These are phyloP conservation scores for Picus viridis DNA, from an alignment of 2,797 vertebrate species.

Conservation along the genomic window DNA sequence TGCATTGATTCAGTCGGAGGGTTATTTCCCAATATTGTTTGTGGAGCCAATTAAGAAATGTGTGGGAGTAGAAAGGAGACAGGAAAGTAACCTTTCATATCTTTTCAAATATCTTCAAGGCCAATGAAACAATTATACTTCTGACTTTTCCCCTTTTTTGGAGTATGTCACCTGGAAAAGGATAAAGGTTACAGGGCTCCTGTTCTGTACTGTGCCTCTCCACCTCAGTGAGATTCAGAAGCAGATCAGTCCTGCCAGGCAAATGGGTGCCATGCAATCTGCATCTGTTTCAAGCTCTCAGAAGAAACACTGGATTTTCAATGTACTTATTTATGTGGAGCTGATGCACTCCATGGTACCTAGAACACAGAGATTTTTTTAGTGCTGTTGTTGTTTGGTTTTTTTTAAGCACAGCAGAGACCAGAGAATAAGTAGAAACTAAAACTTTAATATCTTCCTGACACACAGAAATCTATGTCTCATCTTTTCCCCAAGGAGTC, in stretches of 20 bases:
- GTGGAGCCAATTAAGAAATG: background rate
- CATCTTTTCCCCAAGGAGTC: background rate
- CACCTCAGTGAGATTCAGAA: background rate
- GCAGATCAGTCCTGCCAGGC: background rate
- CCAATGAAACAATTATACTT: background rate
- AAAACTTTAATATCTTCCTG: background rate
- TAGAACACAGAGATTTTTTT: background rate
- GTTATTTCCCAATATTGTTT: background rate
- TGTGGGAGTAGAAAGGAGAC: background rate
- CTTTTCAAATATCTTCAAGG: background rate
- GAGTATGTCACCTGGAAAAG: background rate
- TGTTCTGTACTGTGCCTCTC: background rate
- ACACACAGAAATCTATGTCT: background rate
- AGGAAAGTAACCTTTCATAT: background rate
- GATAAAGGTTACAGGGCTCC: background rate
- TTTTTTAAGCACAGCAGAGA: background rate
- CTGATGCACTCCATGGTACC: background rate
- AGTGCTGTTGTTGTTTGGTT: background rate
- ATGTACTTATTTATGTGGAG: background rate
- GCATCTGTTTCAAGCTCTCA: background rate
- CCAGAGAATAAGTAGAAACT: background rate
- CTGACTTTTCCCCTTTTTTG: background rate
- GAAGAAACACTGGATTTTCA: background rate
- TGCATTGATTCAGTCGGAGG: background rate
- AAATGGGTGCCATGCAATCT: background rate